Evolutionary conservation across 2,888 invertebrate species (phyloP).

Genomic region (Sceliomorpha sp.): DNA sequence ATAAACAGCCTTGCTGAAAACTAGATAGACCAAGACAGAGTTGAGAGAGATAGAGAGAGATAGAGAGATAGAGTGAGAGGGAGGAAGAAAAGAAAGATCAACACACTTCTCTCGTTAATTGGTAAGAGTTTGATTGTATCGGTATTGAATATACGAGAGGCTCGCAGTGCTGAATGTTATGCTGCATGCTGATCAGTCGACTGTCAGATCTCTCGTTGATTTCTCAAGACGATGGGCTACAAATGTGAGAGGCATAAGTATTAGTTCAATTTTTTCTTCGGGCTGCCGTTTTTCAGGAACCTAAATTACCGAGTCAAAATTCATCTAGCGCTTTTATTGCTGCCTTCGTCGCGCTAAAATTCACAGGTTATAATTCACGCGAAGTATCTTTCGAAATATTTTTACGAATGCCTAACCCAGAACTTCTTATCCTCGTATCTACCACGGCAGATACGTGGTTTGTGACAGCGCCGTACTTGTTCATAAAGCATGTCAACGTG

Average conservation of each 20-base stretch:
- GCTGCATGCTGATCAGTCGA: constrained; percentile 42
- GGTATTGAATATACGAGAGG: constrained; percentile 62
- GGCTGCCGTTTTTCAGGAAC: too few species aligned
- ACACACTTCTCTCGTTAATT: constrained; percentile 62
- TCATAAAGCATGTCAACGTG: not conserved
- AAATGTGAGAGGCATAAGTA: constrained; percentile 25
- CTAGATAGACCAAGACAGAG: constrained; percentile 45
- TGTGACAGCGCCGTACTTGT: not conserved
- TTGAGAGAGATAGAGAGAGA: constrained; percentile 30
- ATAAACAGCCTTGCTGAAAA: constrained; percentile 55
- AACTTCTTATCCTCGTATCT: too few species aligned
- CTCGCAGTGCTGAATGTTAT: constrained; percentile 45
- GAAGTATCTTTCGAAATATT: too few species aligned
- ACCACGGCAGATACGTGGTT: too few species aligned
- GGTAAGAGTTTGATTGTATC: constrained; percentile 69
- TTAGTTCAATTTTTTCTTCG: constrained; percentile 14
- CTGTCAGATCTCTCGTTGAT: constrained; percentile 36
- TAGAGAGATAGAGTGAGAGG: too few species aligned
- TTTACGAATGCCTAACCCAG: too few species aligned
- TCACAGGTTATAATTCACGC: too few species aligned
- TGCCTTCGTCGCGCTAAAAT: too few species aligned
- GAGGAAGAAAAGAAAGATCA: constrained; percentile 41
- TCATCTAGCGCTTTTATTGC: too few species aligned
- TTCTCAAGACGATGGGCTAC: constrained; percentile 32
- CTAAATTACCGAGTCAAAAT: too few species aligned